A percentile compares a stretch with the other conserved stretches of the same genome.
These are phyloP conservation scores for Sitta carolinensis DNA, from an alignment of 2,797 vertebrate genomes.

Conservation along the genomic window DNA sequence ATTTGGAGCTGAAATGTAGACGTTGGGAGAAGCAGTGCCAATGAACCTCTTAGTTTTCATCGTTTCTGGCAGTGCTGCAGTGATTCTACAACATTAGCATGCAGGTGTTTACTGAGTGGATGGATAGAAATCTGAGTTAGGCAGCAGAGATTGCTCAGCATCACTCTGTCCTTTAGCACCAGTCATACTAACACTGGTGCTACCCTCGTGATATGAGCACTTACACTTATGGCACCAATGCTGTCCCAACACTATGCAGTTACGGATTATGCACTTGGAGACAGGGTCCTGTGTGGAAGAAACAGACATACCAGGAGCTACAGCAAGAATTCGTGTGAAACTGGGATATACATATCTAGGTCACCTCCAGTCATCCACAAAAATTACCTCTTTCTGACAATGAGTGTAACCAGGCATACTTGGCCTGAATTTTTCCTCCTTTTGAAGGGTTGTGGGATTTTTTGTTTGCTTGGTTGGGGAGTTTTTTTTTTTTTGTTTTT, in stretches of 20 bases:
- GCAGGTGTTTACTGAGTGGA: constrained; percentile 19
- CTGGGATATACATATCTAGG: not conserved
- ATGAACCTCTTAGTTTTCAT: not conserved
- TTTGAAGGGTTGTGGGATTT: not conserved
- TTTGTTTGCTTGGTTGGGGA: not conserved
- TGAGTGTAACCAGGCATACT: not conserved
- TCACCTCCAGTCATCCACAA: constrained; percentile 25
- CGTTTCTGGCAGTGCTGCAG: constrained; percentile 16
- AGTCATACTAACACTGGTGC: not conserved
- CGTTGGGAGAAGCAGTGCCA: not conserved
- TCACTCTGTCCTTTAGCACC: not conserved
- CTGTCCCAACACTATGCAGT: accelerated
- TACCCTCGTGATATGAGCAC: not conserved
- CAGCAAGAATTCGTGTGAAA: not conserved
- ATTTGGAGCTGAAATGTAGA: not conserved
- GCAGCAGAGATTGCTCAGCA: constrained; percentile 24
- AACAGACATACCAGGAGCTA: not conserved
- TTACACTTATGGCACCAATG: not conserved
- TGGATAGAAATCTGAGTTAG: not conserved
- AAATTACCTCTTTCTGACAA: not conserved
- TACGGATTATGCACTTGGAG: not conserved
- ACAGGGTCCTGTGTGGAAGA: not conserved
- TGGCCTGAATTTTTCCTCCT: not conserved
- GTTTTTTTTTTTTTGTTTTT: too few species aligned
- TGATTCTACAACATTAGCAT: constrained; percentile 8